These are phyloP conservation scores for Aleiodes testaceus DNA, from an alignment of 2,888 invertebrate genomes.

Conservation along the genomic window DNA sequence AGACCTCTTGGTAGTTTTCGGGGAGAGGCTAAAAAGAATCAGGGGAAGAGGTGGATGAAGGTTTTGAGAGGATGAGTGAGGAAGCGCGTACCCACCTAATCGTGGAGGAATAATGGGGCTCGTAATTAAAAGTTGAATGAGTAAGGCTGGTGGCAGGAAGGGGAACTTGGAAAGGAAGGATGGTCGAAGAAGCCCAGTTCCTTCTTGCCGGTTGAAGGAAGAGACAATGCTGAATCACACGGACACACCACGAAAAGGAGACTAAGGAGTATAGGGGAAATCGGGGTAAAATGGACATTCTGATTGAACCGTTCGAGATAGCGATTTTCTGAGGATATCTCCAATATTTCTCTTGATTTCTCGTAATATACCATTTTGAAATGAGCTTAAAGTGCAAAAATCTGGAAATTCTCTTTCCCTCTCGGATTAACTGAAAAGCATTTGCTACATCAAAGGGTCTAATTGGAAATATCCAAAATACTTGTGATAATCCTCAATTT, in stretches of 20 bases:
- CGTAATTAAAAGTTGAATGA: conserved; percentile 59
- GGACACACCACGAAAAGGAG: conserved; percentile 27
- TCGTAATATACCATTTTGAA: no score
- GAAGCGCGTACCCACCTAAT: conserved; percentile 49
- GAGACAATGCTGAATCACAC: conserved; percentile 42
- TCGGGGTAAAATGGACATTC: no score
- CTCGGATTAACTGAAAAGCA: no score
- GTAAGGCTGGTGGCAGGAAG: conserved; percentile 37
- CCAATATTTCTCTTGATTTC: no score
- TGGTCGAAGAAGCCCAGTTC: conserved; percentile 37
- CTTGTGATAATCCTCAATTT: no score
- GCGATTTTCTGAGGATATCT: no score
- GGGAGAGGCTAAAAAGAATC: not conserved
- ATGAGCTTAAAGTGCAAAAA: conserved; percentile 21
- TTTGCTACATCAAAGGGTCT: no score
- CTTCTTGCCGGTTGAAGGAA: conserved; percentile 1
- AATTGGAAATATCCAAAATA: no score
- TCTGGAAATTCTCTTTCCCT: not conserved
- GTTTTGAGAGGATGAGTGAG: conserved; percentile 8
- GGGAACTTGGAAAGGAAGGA: conserved; percentile 37
- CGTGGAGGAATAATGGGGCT: conserved; percentile 54
- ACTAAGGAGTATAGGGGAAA: not conserved
- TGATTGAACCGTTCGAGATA: no score
- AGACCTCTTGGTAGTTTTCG: conserved; percentile 23
- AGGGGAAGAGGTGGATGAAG: not conserved